A percentile compares a stretch with the other conserved stretches of the same genome.
Conservation (phyloP, 2,888 invertebrate genomes). For the Torymus auratus region DNA sequence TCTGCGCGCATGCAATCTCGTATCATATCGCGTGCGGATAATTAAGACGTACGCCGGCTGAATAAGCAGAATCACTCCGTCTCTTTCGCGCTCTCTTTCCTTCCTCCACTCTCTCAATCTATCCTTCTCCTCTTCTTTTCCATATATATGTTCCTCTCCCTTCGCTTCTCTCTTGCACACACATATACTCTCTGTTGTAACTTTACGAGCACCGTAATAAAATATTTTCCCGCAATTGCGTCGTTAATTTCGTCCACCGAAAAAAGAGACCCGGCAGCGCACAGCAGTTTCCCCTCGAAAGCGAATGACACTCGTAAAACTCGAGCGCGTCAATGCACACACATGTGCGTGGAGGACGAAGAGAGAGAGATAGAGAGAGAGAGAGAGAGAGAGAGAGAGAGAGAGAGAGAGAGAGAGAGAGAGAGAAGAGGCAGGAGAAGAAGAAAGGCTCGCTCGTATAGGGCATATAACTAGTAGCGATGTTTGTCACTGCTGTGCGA, state of each 20-base stretch:
- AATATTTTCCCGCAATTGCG: conserved; percentile 54
- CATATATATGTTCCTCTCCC: no score
- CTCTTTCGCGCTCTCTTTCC: not conserved
- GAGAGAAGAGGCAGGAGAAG: not conserved
- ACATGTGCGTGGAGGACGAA: not conserved
- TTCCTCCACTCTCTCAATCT: no score
- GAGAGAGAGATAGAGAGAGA: no score
- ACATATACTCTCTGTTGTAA: not conserved
- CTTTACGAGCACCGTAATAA: conserved; percentile 50
- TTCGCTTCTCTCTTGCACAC: not conserved
- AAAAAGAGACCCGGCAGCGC: conserved; percentile 20
- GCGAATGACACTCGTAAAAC: conserved; percentile 29
- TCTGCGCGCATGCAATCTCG: not conserved
- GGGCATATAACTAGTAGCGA: conserved; percentile 9
- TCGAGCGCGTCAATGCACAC: conserved; percentile 36
- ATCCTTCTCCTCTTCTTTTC: not conserved
- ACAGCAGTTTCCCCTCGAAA: conserved; percentile 28
- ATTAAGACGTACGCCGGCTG: conserved; percentile 24
- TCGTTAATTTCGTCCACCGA: conserved; percentile 49
- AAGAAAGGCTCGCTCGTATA: conserved; percentile 11
- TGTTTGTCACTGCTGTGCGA: not conserved
- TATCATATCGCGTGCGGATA: conserved; percentile 12
- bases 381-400: no score
- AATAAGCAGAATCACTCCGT: conserved; percentile 30
- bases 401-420: no score